Evolutionary conservation across 2,113 vertebrate species (phyloP).

Genomic region (Spheniscus mendiculus): DNA sequence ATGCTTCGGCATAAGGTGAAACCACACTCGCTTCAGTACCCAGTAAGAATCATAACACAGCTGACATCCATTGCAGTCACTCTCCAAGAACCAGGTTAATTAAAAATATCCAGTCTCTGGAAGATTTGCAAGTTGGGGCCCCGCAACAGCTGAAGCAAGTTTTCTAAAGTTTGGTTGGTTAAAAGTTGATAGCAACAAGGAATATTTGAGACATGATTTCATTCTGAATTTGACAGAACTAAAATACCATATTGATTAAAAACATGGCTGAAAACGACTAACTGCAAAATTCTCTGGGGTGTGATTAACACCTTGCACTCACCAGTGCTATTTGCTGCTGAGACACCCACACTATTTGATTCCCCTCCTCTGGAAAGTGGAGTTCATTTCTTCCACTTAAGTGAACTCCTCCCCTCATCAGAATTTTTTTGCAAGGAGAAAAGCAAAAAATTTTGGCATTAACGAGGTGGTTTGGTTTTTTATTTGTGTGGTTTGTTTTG

Average conservation of each 20-base stretch:
- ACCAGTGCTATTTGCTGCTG: not conserved
- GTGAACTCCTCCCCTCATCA: not conserved
- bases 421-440: not conserved
- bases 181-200: not conserved
- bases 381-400: not conserved
- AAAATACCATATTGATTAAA: not conserved
- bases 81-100: not conserved
- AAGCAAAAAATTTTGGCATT: not conserved
- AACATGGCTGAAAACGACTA: not conserved
- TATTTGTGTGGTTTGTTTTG: too few relatives aligned
- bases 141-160: not conserved
- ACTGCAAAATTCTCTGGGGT: not conserved
- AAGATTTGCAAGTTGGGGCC: not conserved
- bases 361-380: not conserved
- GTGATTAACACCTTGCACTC: not conserved
- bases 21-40: not conserved
- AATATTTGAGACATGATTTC: not conserved
- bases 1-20: not conserved
- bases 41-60: not conserved
- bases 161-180: not conserved
- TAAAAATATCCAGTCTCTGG: not conserved
- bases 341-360: not conserved
- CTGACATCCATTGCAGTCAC: not conserved
- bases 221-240: not conserved
- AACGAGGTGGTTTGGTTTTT: not conserved